Conservation (phyloP, 2,113 vertebrate genomes). For the Marcusenius ussheri region DNA sequence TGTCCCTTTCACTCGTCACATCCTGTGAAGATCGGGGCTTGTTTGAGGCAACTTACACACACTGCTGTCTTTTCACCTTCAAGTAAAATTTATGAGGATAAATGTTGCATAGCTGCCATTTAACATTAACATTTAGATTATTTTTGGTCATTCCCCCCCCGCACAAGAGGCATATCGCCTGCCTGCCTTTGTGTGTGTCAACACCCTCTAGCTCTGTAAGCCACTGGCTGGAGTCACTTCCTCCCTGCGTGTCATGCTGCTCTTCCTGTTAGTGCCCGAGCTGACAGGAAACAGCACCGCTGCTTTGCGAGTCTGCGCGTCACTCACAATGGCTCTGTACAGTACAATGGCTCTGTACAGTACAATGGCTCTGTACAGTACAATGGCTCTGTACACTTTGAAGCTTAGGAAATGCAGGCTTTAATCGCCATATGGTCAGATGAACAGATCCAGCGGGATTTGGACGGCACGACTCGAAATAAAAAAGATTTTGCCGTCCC, state of each 20-base stretch:
- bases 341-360: neutral
- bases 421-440: too few relatives aligned
- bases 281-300: constrained; percentile 52
- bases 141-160: neutral
- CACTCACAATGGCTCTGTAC: neutral
- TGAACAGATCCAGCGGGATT: too few relatives aligned
- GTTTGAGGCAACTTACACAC: neutral
- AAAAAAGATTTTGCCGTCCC: too few relatives aligned
- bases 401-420: neutral
- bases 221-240: constrained; percentile 45
- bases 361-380: neutral
- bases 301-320: neutral
- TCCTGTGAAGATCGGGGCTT: neutral
- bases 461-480: too few relatives aligned
- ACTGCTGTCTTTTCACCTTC: neutral
- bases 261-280: constrained; percentile 31
- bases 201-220: neutral
- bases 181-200: neutral
- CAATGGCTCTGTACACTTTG: neutral
- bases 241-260: constrained; percentile 24
- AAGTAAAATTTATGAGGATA: neutral
- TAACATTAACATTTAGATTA: neutral
- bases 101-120: neutral
- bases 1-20: neutral
- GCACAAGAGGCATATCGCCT: neutral